These are phyloP conservation scores for Thereva unica DNA, from an alignment of 2,888 invertebrate genomes.

Conservation along the genomic window DNA sequence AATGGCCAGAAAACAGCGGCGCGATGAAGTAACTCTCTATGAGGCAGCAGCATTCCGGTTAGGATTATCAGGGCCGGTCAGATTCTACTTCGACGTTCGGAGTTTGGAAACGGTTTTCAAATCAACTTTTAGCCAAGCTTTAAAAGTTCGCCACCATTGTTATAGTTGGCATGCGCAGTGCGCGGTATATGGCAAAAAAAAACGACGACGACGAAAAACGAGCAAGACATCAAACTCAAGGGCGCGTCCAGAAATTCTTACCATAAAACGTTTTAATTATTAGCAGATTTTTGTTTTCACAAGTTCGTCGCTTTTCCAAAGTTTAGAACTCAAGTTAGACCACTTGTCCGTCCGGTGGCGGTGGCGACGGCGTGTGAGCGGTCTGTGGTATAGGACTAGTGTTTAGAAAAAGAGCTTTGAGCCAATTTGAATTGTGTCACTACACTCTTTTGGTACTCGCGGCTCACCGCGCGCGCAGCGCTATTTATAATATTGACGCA, in stretches of 20 bases:
- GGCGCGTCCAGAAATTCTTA: conserved; percentile 9
- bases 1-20: background rate
- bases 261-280: conserved; percentile 19
- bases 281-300: background rate
- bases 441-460: too few relatives aligned
- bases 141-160: too few relatives aligned
- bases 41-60: conserved; percentile 32
- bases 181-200: conserved; percentile 20
- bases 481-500: too few relatives aligned
- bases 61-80: conserved; percentile 31
- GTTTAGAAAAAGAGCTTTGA: too few relatives aligned
- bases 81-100: background rate
- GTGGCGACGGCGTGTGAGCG: too few relatives aligned
- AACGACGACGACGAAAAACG: too few relatives aligned
- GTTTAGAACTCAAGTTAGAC: too few relatives aligned
- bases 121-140: conserved; percentile 32
- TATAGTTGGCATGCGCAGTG: conserved; percentile 4
- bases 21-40: conserved; percentile 28
- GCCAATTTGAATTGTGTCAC: too few relatives aligned
- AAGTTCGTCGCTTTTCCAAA: too few relatives aligned
- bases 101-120: conserved; percentile 14
- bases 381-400: too few relatives aligned
- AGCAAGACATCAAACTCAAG: conserved; percentile 17
- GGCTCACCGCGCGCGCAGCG: too few relatives aligned
- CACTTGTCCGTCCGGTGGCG: too few relatives aligned